Evolutionary conservation across 2,797 vertebrate genomes (phyloP), one percentile per base, ranked within the genome.

Genomic region (Bradypodion pumilum): DNA sequence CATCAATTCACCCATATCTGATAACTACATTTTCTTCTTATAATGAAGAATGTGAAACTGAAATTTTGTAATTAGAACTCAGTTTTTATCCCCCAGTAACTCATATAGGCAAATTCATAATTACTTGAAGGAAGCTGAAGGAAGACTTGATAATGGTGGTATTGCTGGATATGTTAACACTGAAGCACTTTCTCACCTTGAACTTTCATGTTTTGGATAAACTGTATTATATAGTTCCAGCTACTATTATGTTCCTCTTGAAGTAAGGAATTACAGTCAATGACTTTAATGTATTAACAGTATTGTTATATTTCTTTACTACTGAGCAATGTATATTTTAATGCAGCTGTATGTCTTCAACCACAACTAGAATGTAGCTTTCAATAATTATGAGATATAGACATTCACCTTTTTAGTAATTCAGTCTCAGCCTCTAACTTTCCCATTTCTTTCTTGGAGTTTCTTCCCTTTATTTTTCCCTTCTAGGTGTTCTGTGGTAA

Each of bases 401-500:
- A 91, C 90, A 94, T 88, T 81, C 68, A 32, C 7, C 89, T 92
- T 89, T 91, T 93, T 73, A 81, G 32, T 89, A 82, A 91, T 85
- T 84, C 78, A 88, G 90, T 93, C 89, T 94, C 91, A 92, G 95
- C 94, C 94, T 95, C 93, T 91, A 91, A 88, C 93, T 94, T 94
- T 93, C 89, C 91, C 96, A 80, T 96, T 94, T 97, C 93, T 94
- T 95, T 95, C 94, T 94, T 95, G 96, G 94, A 96, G 79, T 87
- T 80, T 93, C 85, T 93, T 91, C 86, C 91, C 87, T 86, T 63
- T 92, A 82, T 87, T 84, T 92, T 86, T 85, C 88, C 76, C 76
- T 89, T 92, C 91, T 91, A 96, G 95, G 95, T 97, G 96, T 96
- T 96, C 0, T 49, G 87, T 87, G 85, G 32, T 94, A 90, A 91